Percentiles rank a stretch among this genome's conserved stretches.
Evolutionary conservation across 2,113 vertebrate species (phyloP).

Genomic region (Todiramphus chloris): DNA sequence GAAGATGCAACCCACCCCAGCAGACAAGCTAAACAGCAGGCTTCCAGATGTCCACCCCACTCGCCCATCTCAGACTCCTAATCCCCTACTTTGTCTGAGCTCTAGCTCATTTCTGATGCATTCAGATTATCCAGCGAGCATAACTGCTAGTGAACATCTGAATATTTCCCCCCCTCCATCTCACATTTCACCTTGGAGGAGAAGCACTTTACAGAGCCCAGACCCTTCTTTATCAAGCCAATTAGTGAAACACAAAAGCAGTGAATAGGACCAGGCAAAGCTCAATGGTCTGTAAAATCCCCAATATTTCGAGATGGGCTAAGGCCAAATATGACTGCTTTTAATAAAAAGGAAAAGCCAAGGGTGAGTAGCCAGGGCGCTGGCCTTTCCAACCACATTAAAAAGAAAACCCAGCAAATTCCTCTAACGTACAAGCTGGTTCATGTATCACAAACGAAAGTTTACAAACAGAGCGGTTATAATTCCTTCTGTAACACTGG

Average conservation of each 20-base stretch:
- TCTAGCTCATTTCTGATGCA: slow-evolving; percentile 65
- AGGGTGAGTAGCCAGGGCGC: background rate
- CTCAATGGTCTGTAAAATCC: slow-evolving; percentile 54
- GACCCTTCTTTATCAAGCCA: slow-evolving; percentile 39
- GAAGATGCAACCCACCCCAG: background rate
- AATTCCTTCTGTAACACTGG: slow-evolving; percentile 32
- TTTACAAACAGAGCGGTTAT: slow-evolving; percentile 36
- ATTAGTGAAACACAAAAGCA: slow-evolving; percentile 45
- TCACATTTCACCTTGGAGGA: slow-evolving; percentile 52
- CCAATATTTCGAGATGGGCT: background rate
- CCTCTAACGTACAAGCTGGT: background rate
- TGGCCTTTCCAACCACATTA: background rate
- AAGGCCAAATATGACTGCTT: background rate
- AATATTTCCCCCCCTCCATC: slow-evolving; percentile 2
- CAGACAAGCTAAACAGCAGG: slow-evolving; percentile 50
- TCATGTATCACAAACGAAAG: background rate
- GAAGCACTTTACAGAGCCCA: background rate
- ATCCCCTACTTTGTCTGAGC: slow-evolving; percentile 66
- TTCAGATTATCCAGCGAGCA: slow-evolving; percentile 52
- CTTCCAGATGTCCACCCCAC: slow-evolving; percentile 56
- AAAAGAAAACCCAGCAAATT: background rate
- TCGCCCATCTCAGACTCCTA: slow-evolving; percentile 60
- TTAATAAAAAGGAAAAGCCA: background rate
- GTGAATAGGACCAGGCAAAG: slow-evolving; percentile 36
- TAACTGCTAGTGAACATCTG: slow-evolving; percentile 45